A percentile compares a stretch with the other conserved stretches of the same genome.
These are phyloP conservation scores for Rhea americana DNA, from an alignment of 2,113 vertebrate species.

Conservation along the genomic window DNA sequence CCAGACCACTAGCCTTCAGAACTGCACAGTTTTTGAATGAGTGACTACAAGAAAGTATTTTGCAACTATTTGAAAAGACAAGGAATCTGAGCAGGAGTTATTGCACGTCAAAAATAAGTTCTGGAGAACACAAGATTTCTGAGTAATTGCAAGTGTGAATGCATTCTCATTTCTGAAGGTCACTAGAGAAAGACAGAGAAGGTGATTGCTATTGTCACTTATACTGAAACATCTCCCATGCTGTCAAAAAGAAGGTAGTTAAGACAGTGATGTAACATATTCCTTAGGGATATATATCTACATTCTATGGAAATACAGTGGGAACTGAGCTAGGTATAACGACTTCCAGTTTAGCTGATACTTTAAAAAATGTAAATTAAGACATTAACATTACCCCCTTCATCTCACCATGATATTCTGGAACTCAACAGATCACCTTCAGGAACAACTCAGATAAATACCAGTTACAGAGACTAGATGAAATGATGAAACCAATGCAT, in stretches of 20 bases:
- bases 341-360: neutral
- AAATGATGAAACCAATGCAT: neutral
- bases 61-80: neutral
- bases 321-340: neutral
- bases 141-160: neutral
- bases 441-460: neutral
- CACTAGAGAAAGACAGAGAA: neutral
- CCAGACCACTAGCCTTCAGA: neutral
- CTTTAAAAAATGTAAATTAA: neutral
- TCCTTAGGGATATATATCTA: neutral
- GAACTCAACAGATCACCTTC: neutral
- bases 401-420: neutral
- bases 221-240: neutral
- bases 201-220: neutral
- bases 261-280: neutral
- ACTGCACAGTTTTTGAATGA: neutral
- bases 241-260: neutral
- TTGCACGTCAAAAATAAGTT: neutral
- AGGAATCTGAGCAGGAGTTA: neutral
- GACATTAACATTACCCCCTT: neutral
- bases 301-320: neutral
- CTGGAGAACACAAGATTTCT: neutral
- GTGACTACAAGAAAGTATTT: neutral
- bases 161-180: neutral
- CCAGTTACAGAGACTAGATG: neutral